Evolutionary conservation across 1,140 invertebrate species (phyloP), one percentile per base, ranked within the genome.

Genomic region (Brachionus asplanchnoidis): DNA sequence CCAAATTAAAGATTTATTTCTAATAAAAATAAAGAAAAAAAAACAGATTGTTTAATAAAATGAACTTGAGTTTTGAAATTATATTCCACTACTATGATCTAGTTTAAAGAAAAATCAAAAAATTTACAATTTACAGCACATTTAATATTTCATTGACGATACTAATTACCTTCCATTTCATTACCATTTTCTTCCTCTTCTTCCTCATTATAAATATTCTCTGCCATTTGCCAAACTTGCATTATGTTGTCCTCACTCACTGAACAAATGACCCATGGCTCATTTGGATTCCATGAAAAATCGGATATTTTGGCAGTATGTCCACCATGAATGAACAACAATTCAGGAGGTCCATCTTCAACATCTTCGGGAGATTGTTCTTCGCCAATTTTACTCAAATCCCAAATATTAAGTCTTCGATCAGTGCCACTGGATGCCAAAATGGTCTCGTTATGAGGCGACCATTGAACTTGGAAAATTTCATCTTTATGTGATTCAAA

Each of bases 391-490:
- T 99, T 99, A 82, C 95, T 90, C 14, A 99, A 91, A 92, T 99
- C 98, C 98, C 98, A 99, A 9, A 99, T 97, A 89, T 99, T 97
- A n/a, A 99, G 91, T 86, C 97, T 92, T 68, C 98, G 93, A 89
- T 99, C 98, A 14, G 97, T 99, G 20, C 98, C 98, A 87, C 95
- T 97, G 66, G 96, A 98, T 0, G 98, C 98, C 23, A 99, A 91
- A 88, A 99, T 99, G 0, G 97, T 99, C 90, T 99, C 98, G 88
- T 99, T 99, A 91, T 99, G 98, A 3, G 98, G 98, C 6, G 97
- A 99, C 98, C 98, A 99, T 90, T 99, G 98, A 60, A 99, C 94
- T 92, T 99, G 97, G 93, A 99, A 99, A 86, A 99, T 99, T 91
- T 99, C 98, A 89, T 99, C 98, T 89, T 99, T 99, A 89, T 99